Base-by-base conservation (phyloP, 1,140 invertebrate genomes). In the Temnothorax nylanderi region DNA sequence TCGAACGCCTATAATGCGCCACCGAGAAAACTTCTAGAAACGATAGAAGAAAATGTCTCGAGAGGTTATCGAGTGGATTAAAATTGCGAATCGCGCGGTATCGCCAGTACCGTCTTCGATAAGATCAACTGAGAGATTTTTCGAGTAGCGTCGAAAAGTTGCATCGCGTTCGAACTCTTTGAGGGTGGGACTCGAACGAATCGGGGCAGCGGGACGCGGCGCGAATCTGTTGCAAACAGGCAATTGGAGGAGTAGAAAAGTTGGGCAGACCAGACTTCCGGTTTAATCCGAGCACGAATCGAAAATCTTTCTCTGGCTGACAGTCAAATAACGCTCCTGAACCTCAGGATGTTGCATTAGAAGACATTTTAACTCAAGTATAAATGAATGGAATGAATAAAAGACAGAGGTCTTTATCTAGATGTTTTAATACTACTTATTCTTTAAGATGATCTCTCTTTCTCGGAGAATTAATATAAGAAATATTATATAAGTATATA, bases 161-260 rank as follows among this genome's bases (percentile, higher is more conserved):
- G 49, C 44, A 32, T 3, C 75, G 62, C 47, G 16, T 21, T 21
- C 37, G 5, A 54, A 51, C 49, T 87, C 88, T 89, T 87, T 89
- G 75, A 86, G 32, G 58, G 4, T 21, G 34, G 26, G 58, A 77
- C 32, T 58, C 72, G 47, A 54, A 26, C 56, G 56, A 65, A 74
- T 82, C 77, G 51, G 26, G 37, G 32, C 34, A 34, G 54, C 26
- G 0, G 41, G 56, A 72, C 32, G 32, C 51, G 41, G 3, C 41
- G 54, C 54, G 69, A 84, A 84, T 60, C 69, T 60, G 69, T 62
- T 75, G 32, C 80, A 87, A 90, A 71, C 87, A 76, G 51, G 51
- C 77, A 90, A 91, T 87, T 89, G 87, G 62, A 91, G 87, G 62
- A 91, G 89, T 92, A 87, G 88, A 91, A 92, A 93, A 92, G 90